phyloP scores from a whole-genome alignment of 37 sponge, comb jelly and placozoan genomes.

The Bolinopsis microptera region DNA sequence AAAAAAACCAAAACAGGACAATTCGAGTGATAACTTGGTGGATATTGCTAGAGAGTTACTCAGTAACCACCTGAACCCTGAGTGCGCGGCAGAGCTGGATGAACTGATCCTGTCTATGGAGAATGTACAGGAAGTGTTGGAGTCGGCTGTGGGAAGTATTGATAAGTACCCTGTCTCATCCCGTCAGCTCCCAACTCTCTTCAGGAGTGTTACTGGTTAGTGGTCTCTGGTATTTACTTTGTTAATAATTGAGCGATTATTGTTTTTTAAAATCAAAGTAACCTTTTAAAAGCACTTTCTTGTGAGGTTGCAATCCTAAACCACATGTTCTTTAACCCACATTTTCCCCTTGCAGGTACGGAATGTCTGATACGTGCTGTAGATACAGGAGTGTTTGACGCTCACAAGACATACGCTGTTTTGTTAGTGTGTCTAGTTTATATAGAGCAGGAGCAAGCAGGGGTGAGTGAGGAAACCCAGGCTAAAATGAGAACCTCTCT shows the following conservation, averaged over 20 bases:
- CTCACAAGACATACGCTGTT: conserved; percentile 57
- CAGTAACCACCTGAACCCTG: conserved; percentile 14
- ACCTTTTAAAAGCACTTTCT: no score
- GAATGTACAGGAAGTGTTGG: background rate
- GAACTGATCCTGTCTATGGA: conserved; percentile 17
- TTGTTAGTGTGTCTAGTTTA: conserved; percentile 56
- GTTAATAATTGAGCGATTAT: background rate
- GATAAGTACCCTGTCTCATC: background rate
- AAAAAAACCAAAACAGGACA: no score
- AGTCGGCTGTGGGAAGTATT: background rate
- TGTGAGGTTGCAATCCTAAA: no score
- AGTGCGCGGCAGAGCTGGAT: conserved; percentile 7
- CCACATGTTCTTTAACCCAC: no score
- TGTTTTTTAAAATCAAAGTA: no score
- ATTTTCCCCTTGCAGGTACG: no score
- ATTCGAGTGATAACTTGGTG: background rate
- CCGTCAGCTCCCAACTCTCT: conserved; percentile 41
- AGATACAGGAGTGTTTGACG: conserved; percentile 66
- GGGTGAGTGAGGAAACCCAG: background rate
- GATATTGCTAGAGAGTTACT: conserved; percentile 18
- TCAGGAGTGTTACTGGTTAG: conserved; percentile 32
- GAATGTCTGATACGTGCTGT: conserved; percentile 63
- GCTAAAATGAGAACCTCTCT: background rate
- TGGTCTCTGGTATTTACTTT: background rate
- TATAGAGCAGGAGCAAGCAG: conserved; percentile 23